Evolutionary conservation across 2,888 invertebrate species (phyloP), one percentile per base, ranked within the genome.

Genomic region (Rutpela maculata): DNA sequence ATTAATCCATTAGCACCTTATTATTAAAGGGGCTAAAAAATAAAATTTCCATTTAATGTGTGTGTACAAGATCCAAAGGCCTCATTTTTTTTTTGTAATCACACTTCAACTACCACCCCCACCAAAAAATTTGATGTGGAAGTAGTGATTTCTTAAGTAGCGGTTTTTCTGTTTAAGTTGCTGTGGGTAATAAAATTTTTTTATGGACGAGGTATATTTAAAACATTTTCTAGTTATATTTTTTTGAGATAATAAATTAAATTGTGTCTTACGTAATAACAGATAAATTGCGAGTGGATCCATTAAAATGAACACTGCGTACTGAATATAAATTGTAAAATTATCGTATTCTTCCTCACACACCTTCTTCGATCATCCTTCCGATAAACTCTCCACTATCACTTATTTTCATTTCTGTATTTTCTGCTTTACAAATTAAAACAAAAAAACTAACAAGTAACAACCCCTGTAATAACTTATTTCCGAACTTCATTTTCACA

Each of bases 321-420:
- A 50, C n/a, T 50, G 50, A 50, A 50, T 50, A 15, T 50, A 50
- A 50, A 50, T n/a, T 50, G n/a, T 50, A 50, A 50, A 50, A 50
- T 55, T 19, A 17, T 69, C 63, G 1, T 4, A 6, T 15, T 50
- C 50, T 50, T 50, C 50, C n/a, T 50, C 50, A 50, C 50, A 50
- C 80, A 83, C 84, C 83, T 82, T 81, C 69, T 68, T 83, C 82
- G 2, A 83, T 55, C 78, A 84, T 80, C 63, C 80, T 78, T 50
- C 79, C 82, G 18, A 81, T 62, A 74, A 78, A 78, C 67, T 82
- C 71, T 31, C 63, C 73, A 9, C 18, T 50, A 35, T 75, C 22
- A 12, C 67, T 56, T 15, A 22, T 18, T 38, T 68, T 31, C 11
- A 55, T 31, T 60, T 60, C 66, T 12, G 59, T 57, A 69, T 55